Conservation (phyloP, 2,888 invertebrate species). For the Stenoptilia bipunctidactyla region DNA sequence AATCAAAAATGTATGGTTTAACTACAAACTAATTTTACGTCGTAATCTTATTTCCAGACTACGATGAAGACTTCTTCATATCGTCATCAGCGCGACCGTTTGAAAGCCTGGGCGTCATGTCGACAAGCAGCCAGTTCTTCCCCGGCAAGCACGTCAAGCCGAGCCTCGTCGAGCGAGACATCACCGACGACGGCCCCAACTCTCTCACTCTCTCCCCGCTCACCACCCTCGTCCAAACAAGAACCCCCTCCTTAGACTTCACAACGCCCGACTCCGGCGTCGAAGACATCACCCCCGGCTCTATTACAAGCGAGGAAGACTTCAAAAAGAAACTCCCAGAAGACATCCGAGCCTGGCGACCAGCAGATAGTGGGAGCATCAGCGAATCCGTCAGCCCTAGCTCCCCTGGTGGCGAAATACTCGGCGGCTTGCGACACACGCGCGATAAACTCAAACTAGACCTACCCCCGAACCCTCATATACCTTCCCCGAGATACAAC, state of each 20-base stretch:
- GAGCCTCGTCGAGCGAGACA: slow-evolving; percentile 25
- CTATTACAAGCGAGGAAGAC: slow-evolving; percentile 39
- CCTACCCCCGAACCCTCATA: slow-evolving; percentile 71
- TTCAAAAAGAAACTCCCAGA: slow-evolving; percentile 32
- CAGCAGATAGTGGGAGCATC: slow-evolving; percentile 48
- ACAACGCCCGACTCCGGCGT: slow-evolving; percentile 75
- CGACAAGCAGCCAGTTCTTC: slow-evolving; percentile 77
- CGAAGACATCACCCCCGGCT: slow-evolving; percentile 72
- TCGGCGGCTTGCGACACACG: slow-evolving; percentile 81
- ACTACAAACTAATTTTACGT: no score
- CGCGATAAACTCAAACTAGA: slow-evolving; percentile 79
- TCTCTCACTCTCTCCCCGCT: slow-evolving; percentile 20
- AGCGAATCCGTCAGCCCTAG: slow-evolving; percentile 58
- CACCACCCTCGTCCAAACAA: slow-evolving; percentile 23
- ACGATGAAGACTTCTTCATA: slow-evolving; percentile 80
- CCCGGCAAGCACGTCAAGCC: slow-evolving; percentile 69
- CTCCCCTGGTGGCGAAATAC: slow-evolving; percentile 48
- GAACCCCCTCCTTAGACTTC: slow-evolving; percentile 52
- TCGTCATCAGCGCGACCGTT: slow-evolving; percentile 81
- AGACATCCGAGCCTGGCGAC: slow-evolving; percentile 31
- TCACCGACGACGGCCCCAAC: slow-evolving; percentile 30
- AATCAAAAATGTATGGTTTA: no score
- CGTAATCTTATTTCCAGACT: slow-evolving; percentile 35
- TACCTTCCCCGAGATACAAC: slow-evolving; percentile 47
- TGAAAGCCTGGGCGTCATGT: slow-evolving; percentile 69